Evolutionary conservation across 92 coral and sea anemone species (phyloP), one percentile per base, ranked within the genome.

Genomic region (Scolanthus callimorphus): DNA sequence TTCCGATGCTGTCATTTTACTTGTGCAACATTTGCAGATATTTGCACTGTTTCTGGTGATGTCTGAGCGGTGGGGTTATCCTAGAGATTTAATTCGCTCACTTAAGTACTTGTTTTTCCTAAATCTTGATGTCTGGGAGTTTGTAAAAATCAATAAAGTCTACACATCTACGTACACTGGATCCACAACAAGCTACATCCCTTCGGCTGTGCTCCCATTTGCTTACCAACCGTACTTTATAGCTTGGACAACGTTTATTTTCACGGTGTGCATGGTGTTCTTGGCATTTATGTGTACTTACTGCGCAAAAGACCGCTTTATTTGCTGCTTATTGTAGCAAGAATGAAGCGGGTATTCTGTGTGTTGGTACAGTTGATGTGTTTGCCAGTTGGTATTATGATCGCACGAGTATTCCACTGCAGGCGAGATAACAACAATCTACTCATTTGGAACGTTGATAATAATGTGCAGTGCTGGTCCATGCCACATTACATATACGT

Each of bases 11-110:
- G 77, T 85, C 26, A 83, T 94, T 19, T 59, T 94, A 78, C 68
- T 90, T 26, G 52, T 94, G n/a, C 90, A 94, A 75, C 99, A 94
- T 57, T 57, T 94, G 20, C 99, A 94, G 73, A 89, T 94, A 66
- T 94, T 89, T 43, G 99, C 99, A 22, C 73, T 94, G 13, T 50
- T 94, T 12, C 70, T 94, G 50, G 84, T 87, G 9, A 67, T 94
- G 85, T 83, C 97, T 26, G 96, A 88, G 70, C 91, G 92, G 71
- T 94, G 97, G 99, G 96, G 99, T 31, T 94, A 69, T 66, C 99
- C 99, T 3, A 66, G 73, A 45, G 78, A 76, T 50, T 94, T 86
- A 67, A 86, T 94, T 2, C 80, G 68, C 55, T 53, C 69, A 13
- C 66, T 90, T 2, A 80, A 85, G 37, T 94, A 68, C 59, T 59